Percentiles rank a stretch among this genome's conserved stretches.
Conservation (phyloP, 2,113 vertebrate species). For the Pollimyrus isidori region DNA sequence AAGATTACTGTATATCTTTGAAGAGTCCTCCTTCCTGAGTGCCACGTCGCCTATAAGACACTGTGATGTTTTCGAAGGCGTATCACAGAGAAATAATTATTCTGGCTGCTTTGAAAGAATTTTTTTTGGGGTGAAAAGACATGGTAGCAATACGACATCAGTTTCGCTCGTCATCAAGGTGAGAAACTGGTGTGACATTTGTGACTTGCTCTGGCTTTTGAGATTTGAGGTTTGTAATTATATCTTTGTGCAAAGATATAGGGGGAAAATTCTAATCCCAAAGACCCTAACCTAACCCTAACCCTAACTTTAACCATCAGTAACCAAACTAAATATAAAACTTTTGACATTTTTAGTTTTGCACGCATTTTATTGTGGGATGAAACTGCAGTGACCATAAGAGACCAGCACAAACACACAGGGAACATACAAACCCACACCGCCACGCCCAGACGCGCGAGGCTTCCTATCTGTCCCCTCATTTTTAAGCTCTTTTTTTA, state of each 20-base stretch:
- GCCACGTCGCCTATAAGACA: constrained; percentile 22
- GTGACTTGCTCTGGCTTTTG: neutral
- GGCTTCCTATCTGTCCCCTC: neutral
- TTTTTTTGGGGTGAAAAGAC: neutral
- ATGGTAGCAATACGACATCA: neutral
- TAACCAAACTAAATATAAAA: neutral
- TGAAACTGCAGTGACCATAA: neutral
- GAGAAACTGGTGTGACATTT: neutral
- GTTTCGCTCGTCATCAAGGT: neutral
- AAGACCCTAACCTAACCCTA: neutral
- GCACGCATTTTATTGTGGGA: neutral
- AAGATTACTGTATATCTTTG: constrained; percentile 30
- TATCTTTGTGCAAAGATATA: too few relatives aligned
- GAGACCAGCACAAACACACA: neutral
- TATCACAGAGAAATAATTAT: constrained; percentile 3
- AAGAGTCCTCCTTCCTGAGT: constrained; percentile 44
- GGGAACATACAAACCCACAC: neutral
- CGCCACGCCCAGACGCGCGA: neutral
- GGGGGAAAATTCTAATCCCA: neutral
- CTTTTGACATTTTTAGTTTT: neutral
- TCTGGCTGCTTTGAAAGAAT: neutral
- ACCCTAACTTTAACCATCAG: neutral
- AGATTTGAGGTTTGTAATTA: too few relatives aligned
- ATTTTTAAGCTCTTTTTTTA: neutral
- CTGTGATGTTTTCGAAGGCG: neutral